Conservation (phyloP, 1,140 invertebrate genomes). For the Conus betulinus region DNA sequence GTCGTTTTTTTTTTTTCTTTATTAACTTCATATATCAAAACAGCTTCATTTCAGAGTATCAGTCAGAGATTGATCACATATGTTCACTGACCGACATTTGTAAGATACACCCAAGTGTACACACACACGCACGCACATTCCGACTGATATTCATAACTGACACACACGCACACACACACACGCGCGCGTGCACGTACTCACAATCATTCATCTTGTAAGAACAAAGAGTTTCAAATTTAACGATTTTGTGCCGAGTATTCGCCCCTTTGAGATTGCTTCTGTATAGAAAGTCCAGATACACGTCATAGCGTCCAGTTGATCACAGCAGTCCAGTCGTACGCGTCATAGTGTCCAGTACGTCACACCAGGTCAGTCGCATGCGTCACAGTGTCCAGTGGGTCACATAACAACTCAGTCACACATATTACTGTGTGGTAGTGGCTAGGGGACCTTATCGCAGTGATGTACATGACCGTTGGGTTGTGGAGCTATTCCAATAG, state of each 20-base stretch:
- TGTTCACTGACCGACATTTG: neutral
- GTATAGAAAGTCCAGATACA: neutral
- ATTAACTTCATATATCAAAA: neutral
- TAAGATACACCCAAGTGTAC: neutral
- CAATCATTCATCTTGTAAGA: neutral
- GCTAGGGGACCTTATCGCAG: no score
- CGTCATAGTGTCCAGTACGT: no score
- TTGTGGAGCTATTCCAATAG: no score
- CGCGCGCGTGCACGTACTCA: neutral
- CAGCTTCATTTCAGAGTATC: neutral
- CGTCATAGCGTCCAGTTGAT: neutral
- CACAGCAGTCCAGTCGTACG: neutral
- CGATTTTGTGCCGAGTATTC: neutral
- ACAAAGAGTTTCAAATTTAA: neutral
- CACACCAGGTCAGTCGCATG: no score
- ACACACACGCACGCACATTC: neutral
- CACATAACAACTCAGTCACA: no score
- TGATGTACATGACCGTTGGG: no score
- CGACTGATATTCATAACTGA: neutral
- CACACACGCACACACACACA: slow-evolving; percentile 1
- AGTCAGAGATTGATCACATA: no score
- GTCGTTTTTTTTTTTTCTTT: neutral
- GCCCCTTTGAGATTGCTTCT: neutral
- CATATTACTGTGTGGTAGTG: no score
- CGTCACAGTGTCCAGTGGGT: no score